Evolutionary conservation across 2,113 vertebrate genomes (phyloP).

Genomic region (Pyrgilauda ruficollis): DNA sequence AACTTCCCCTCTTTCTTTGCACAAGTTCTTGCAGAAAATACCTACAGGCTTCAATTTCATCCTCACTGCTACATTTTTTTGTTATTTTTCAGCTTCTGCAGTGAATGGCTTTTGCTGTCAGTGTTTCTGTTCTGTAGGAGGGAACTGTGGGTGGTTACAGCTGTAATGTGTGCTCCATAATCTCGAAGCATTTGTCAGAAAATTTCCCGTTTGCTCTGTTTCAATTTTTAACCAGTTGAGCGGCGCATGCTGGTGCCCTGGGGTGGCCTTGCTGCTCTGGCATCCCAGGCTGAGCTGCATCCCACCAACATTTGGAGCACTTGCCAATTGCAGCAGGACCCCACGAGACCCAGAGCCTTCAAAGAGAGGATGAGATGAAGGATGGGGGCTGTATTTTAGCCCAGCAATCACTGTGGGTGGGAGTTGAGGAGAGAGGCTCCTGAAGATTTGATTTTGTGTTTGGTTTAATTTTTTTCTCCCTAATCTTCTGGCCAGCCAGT

Average conservation of each 20-base stretch:
- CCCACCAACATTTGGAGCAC: background rate
- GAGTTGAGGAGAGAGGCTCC: background rate
- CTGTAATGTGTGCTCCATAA: constrained; percentile 57
- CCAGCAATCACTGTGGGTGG: background rate
- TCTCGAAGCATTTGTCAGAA: constrained; percentile 48
- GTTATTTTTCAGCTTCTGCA: constrained; percentile 50
- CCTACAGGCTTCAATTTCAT: constrained; percentile 12
- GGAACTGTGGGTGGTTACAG: constrained; percentile 64
- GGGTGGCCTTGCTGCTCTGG: background rate
- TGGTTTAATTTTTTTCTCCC: background rate
- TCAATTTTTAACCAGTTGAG: constrained; percentile 53
- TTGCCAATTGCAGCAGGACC: background rate
- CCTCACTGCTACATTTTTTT: constrained; percentile 12
- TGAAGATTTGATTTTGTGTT: background rate
- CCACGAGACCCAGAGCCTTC: background rate
- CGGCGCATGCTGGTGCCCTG: background rate
- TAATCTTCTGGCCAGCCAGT: background rate
- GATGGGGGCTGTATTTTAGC: background rate
- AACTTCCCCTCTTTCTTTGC: background rate
- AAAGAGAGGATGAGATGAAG: background rate
- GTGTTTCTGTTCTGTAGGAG: constrained; percentile 65
- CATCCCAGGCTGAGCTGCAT: background rate
- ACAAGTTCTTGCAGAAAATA: constrained; percentile 28
- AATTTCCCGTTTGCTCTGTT: constrained; percentile 2
- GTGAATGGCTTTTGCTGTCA: constrained; percentile 54